phyloP scores from a whole-genome alignment of 2,113 vertebrate species.

The Meriones unguiculatus region DNA sequence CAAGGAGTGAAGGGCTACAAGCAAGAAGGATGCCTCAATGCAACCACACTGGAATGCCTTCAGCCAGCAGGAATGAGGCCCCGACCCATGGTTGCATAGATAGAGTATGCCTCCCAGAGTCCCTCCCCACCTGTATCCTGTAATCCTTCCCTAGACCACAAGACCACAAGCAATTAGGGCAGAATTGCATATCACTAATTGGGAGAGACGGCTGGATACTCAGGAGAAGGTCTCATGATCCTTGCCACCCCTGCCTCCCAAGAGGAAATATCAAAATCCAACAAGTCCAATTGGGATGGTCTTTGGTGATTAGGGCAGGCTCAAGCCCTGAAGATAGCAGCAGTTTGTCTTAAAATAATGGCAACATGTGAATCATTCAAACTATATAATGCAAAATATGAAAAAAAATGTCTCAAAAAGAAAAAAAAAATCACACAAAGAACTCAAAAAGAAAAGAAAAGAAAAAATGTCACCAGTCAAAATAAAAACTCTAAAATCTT shows the following conservation, averaged over 20 bases:
- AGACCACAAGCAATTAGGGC: not conserved
- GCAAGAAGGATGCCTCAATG: not conserved
- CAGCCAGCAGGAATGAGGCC: not conserved
- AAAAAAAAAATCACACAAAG: not conserved
- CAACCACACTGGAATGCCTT: not conserved
- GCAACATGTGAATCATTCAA: not conserved
- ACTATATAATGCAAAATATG: not conserved
- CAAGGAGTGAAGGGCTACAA: not conserved
- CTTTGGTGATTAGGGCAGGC: not conserved
- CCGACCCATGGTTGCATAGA: not conserved
- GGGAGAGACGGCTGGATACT: not conserved
- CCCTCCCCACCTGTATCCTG: not conserved
- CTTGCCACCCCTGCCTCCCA: not conserved
- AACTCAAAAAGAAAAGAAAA: not conserved
- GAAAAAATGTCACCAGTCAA: not conserved
- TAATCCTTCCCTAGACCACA: not conserved
- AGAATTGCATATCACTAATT: not conserved
- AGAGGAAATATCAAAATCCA: not conserved
- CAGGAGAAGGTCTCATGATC: not conserved
- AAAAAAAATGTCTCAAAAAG: slow-evolving; percentile 3
- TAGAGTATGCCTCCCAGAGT: not conserved
- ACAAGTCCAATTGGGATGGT: not conserved
- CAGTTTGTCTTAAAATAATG: not conserved
- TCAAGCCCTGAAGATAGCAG: not conserved
- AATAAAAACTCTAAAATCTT: not conserved